These are phyloP conservation scores for Megalurothrips usitatus DNA, from an alignment of 2,888 invertebrate species.

Conservation along the genomic window DNA sequence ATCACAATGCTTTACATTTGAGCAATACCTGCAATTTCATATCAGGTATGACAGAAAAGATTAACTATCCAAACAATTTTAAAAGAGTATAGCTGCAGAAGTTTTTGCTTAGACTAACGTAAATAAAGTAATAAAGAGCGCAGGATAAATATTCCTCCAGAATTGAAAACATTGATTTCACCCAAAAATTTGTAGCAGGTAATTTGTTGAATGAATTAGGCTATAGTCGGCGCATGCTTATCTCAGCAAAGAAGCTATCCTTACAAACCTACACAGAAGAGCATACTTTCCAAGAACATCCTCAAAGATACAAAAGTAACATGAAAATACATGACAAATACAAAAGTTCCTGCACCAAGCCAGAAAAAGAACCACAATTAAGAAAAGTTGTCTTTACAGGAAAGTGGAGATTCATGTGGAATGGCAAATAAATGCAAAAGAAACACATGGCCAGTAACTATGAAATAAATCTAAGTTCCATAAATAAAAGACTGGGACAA, in stretches of 20 bases:
- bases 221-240: too few species aligned
- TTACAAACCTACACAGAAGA: too few species aligned
- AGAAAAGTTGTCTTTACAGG: background rate
- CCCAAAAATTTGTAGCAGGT: too few species aligned
- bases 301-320: too few species aligned
- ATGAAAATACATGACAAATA: background rate
- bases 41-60: conserved; percentile 17
- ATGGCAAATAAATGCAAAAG: conserved; percentile 6
- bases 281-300: too few species aligned
- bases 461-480: too few species aligned
- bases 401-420: background rate
- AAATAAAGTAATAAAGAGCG: background rate
- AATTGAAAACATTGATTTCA: too few species aligned
- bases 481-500: too few species aligned
- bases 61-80: background rate
- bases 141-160: background rate
- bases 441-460: background rate
- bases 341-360: background rate
- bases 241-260: too few species aligned
- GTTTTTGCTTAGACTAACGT: background rate
- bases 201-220: too few species aligned
- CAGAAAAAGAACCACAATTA: background rate
- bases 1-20: conserved; percentile 23
- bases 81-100: background rate
- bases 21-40: background rate